A percentile compares a stretch with the other conserved stretches of the same genome.
Evolutionary conservation across 2,113 vertebrate species (phyloP).

Genomic region (Gallinago media): DNA sequence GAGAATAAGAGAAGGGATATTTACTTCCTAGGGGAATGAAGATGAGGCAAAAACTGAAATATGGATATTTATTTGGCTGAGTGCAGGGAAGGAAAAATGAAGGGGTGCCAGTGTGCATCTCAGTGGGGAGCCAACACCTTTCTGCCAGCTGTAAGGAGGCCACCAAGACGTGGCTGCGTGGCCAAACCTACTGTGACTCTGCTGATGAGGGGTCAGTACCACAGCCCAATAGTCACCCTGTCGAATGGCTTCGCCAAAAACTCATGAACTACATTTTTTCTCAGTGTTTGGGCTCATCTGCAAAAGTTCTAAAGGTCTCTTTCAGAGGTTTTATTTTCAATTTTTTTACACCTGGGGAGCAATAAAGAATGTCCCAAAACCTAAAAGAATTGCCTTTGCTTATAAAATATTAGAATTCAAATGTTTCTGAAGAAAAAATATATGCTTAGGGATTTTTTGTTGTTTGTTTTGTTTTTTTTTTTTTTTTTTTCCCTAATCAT

Average conservation of each 20-base stretch:
- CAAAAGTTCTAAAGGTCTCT: not conserved
- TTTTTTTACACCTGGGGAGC: not conserved
- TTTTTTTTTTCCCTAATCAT: not conserved
- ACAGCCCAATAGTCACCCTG: rapidly evolving
- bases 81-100: not conserved
- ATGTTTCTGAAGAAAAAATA: not conserved
- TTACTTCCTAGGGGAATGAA: not conserved
- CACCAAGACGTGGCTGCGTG: rapidly evolving
- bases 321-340: not conserved
- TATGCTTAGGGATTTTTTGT: too few relatives aligned
- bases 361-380: not conserved
- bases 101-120: rapidly evolving
- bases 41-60: conserved; percentile 19
- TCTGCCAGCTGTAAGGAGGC: not conserved
- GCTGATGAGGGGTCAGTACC: not conserved
- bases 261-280: not conserved
- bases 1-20: conserved; percentile 19
- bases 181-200: not conserved
- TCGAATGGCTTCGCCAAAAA: not conserved
- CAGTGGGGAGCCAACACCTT: rapidly evolving
- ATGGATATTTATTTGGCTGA: not conserved
- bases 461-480: not conserved
- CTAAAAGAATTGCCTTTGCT: not conserved
- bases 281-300: rapidly evolving
- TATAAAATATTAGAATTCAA: not conserved